A percentile compares a stretch with the other conserved stretches of the same genome.
These are phyloP conservation scores for Phyllotis vaccarum DNA, from an alignment of 2,797 vertebrate genomes.

Conservation along the genomic window DNA sequence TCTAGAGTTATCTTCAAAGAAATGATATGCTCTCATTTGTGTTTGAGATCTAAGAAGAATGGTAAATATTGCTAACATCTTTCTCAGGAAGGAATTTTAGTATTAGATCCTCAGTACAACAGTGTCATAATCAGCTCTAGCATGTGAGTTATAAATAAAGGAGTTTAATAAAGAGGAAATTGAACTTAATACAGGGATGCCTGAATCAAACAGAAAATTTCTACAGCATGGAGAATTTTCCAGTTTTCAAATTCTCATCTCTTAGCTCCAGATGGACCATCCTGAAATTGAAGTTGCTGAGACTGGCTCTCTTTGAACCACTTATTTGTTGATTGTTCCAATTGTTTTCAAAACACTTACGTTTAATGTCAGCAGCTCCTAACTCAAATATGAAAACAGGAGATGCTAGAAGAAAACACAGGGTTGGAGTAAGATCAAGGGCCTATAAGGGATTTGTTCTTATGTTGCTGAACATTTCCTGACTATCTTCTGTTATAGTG, in stretches of 20 bases:
- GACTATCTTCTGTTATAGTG: not conserved
- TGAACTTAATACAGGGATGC: not conserved
- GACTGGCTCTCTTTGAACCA: not conserved
- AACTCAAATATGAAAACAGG: not conserved
- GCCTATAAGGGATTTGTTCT: not conserved
- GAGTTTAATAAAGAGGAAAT: not conserved
- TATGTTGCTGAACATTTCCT: not conserved
- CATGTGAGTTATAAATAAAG: not conserved
- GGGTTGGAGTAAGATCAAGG: not conserved
- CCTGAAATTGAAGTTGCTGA: not conserved
- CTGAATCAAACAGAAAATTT: not conserved
- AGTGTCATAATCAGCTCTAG: not conserved
- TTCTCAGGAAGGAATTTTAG: too few species aligned
- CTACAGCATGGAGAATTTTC: not conserved
- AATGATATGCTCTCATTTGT: not conserved
- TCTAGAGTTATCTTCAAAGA: not conserved
- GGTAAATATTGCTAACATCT: not conserved
- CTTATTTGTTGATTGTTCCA: not conserved
- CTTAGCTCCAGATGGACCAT: not conserved
- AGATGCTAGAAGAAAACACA: not conserved
- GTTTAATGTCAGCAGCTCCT: not conserved
- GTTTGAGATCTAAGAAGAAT: not conserved
- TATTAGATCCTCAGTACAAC: not conserved
- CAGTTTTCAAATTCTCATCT: not conserved
- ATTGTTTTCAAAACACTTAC: not conserved